A percentile compares a stretch with the other conserved stretches of the same genome.
Evolutionary conservation across 1,140 invertebrate genomes (phyloP).

Genomic region (Pogonomyrmex californicus): DNA sequence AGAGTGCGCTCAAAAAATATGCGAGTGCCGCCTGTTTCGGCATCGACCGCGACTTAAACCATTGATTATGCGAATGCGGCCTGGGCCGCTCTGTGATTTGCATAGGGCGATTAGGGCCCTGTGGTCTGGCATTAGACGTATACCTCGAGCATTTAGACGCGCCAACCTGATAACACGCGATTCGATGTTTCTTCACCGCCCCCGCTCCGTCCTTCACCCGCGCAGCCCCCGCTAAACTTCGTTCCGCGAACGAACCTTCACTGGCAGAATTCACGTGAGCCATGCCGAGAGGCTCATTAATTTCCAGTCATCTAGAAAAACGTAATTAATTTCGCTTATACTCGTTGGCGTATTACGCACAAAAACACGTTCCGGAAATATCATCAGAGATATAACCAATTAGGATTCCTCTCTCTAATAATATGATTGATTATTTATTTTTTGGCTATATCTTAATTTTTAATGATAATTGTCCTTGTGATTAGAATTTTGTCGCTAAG

Average conservation of each 20-base stretch:
- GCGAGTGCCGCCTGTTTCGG: constrained; percentile 69
- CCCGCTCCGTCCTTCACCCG: constrained; percentile 8
- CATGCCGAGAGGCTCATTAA: constrained; percentile 65
- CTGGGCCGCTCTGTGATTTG: constrained; percentile 81
- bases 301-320: constrained; percentile 70
- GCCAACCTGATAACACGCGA: constrained; percentile 75
- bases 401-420: not conserved
- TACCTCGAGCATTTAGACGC: constrained; percentile 78
- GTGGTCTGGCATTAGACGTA: constrained; percentile 78
- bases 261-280: constrained; percentile 67
- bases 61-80: constrained; percentile 81
- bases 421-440: constrained; percentile 6
- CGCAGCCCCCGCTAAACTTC: constrained; percentile 30
- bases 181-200: constrained; percentile 60
- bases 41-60: constrained; percentile 75
- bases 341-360: not conserved
- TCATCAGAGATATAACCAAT: not conserved
- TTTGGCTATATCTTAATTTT: not conserved
- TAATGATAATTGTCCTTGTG: not conserved
- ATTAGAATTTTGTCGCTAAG: not conserved
- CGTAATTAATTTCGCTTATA: constrained; percentile 71
- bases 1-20: constrained; percentile 71
- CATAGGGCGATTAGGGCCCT: constrained; percentile 82
- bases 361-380: constrained; percentile 9
- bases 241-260: constrained; percentile 37